These are phyloP conservation scores for Nebria brevicollis DNA, from an alignment of 2,888 invertebrate genomes.

Conservation along the genomic window DNA sequence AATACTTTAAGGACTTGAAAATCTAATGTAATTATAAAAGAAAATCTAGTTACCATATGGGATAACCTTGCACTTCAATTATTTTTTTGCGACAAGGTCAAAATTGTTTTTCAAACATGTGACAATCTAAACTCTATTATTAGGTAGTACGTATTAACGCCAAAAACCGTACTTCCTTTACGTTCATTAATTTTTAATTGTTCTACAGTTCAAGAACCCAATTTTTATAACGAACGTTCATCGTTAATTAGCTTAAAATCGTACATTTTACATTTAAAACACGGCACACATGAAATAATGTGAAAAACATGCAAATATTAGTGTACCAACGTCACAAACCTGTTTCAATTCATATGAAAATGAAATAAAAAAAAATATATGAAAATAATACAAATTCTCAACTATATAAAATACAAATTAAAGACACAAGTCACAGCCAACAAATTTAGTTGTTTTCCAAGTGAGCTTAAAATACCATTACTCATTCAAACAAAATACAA, in stretches of 20 bases:
- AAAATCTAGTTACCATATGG: slow-evolving; percentile 40
- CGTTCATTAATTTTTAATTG: background rate
- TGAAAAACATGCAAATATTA: background rate
- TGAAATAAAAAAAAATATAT: background rate
- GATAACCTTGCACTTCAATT: slow-evolving; percentile 40
- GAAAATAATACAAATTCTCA: background rate
- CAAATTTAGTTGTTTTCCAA: background rate
- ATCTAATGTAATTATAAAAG: slow-evolving; percentile 20
- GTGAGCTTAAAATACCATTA: background rate
- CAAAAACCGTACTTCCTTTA: background rate
- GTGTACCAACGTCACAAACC: background rate
- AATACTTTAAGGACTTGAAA: slow-evolving; percentile 10
- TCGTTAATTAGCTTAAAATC: background rate
- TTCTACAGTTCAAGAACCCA: background rate
- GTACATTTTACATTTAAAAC: background rate
- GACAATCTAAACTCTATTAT: background rate
- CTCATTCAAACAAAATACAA: background rate
- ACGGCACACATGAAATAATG: background rate
- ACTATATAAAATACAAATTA: background rate
- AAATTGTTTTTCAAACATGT: background rate
- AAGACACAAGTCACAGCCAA: background rate
- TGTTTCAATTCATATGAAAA: background rate
- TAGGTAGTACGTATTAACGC: background rate
- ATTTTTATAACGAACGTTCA: background rate
- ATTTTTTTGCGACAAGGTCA: slow-evolving; percentile 34